Percentiles rank a stretch among this genome's conserved stretches.
phyloP scores from a whole-genome alignment of 2,888 invertebrate species.

The Ennomos fuscantarius region DNA sequence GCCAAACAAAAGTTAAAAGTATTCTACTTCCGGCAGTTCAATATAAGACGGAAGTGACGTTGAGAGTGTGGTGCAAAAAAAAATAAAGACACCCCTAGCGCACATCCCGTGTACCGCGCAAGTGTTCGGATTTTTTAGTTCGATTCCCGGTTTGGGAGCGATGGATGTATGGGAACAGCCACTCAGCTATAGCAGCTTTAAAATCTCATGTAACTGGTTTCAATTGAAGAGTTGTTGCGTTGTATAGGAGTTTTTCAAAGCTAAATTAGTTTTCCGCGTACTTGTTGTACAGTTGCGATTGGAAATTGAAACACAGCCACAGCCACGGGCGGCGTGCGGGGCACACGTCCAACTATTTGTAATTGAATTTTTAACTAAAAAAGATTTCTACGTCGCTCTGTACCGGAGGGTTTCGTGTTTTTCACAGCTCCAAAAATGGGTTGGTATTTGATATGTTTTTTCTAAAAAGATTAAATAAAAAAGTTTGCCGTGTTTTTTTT shows the following conservation, averaged over 20 bases:
- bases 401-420: too few relatives aligned
- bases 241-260: background rate
- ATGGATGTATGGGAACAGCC: constrained; percentile 42
- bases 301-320: too few relatives aligned
- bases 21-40: constrained; percentile 62
- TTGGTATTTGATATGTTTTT: too few relatives aligned
- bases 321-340: too few relatives aligned
- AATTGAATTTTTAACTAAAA: too few relatives aligned
- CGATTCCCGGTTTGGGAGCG: constrained; percentile 45
- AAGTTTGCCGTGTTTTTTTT: too few relatives aligned
- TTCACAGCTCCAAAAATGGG: too few relatives aligned
- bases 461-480: too few relatives aligned
- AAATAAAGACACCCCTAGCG: constrained; percentile 56
- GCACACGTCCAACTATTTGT: too few relatives aligned
- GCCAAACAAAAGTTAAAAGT: constrained; percentile 24
- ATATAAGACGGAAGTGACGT: constrained; percentile 64
- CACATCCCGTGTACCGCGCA: constrained; percentile 61
- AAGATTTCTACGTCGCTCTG: too few relatives aligned
- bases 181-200: constrained; percentile 9
- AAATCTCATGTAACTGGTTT: background rate
- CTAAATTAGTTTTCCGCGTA: too few relatives aligned
- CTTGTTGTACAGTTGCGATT: too few relatives aligned
- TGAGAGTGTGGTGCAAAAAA: constrained; percentile 55
- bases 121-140: constrained; percentile 62
- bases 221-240: background rate